Evolutionary conservation across 1,140 invertebrate genomes (phyloP), one percentile per base, ranked within the genome.

Genomic region (Drosophila melanica): DNA sequence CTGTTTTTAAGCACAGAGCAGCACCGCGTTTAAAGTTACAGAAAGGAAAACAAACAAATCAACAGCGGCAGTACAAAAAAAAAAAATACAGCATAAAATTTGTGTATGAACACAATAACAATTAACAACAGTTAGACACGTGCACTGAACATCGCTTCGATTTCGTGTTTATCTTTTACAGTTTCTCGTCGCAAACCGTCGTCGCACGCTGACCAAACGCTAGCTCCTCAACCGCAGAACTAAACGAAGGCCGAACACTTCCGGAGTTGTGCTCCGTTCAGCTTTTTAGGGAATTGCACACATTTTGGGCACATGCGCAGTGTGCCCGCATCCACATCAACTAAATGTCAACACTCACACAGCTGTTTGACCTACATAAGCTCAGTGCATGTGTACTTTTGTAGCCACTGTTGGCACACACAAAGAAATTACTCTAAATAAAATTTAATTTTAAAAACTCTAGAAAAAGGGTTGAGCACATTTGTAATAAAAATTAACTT

Each of bases 141-240:
- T 18, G 62, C 37, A n/a, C 16, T 12, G 6, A 27, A 18, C 41
- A 45, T 44, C 39, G 39, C 41, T 12, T 37, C 7, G n/a, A 39
- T 10, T 27, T 50, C 47, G 47, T 50, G 6, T 20, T 41, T 10
- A 7, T 8, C 20, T 12, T 18, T 18, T 37, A 11, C n/a, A 20
- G 23, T 7, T 23, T 27, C 12, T 59, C 14, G 30, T 14, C 62
- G 20, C 68, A 18, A n/a, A 42, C 39, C 68, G 42, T 51, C 50
- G 74, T 59, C 64, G 55, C 78, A 66, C 72, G 70, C 77, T 85
- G 81, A 90, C 90, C 85, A 77, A 70, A 70, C 79, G 71, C 73
- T 80, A 75, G 76, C 79, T 90, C 76, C 81, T 78, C 90, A 71
- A 77, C 75, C 85, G 77, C 85, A 87, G 77, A 71, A 91, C 90